Percentiles rank a stretch among this genome's conserved stretches.
These are phyloP conservation scores for Phrynocephalus guinanensis DNA, from an alignment of 2,797 vertebrate genomes.

Conservation along the genomic window DNA sequence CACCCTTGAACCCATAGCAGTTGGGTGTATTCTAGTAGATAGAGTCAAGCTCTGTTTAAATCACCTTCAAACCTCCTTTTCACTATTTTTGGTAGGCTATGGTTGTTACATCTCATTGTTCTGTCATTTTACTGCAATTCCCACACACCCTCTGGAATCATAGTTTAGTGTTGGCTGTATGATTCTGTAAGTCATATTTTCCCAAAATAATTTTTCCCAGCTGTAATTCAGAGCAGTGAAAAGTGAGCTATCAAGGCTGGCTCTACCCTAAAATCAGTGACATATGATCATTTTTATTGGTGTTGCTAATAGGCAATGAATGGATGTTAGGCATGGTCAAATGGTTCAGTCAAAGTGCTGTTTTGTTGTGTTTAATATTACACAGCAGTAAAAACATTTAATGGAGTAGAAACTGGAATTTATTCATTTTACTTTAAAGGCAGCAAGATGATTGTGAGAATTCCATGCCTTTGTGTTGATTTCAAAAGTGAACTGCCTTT, in stretches of 20 bases:
- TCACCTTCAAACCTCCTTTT: background rate
- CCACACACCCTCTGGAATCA: background rate
- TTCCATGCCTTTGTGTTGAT: background rate
- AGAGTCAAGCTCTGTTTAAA: background rate
- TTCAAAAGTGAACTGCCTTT: constrained; percentile 22
- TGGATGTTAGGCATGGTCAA: background rate
- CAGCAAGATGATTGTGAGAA: background rate
- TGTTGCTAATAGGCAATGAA: constrained; percentile 2
- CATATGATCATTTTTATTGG: background rate
- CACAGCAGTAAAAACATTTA: constrained; percentile 4
- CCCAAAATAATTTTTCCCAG: no score
- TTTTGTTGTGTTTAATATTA: background rate
- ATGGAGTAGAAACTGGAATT: background rate
- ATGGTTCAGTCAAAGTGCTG: constrained; percentile 14
- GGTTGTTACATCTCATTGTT: background rate
- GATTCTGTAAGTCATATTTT: no score
- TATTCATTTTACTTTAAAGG: background rate
- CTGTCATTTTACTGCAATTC: background rate
- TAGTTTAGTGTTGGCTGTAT: no score
- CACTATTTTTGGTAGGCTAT: background rate
- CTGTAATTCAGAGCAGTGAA: background rate
- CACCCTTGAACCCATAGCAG: background rate
- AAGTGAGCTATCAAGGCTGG: background rate
- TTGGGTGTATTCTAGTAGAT: no score
- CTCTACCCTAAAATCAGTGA: background rate